A percentile compares a stretch with the other conserved stretches of the same genome.
Conservation (phyloP, 1,140 invertebrate species). For the Mercenaria mercenaria region DNA sequence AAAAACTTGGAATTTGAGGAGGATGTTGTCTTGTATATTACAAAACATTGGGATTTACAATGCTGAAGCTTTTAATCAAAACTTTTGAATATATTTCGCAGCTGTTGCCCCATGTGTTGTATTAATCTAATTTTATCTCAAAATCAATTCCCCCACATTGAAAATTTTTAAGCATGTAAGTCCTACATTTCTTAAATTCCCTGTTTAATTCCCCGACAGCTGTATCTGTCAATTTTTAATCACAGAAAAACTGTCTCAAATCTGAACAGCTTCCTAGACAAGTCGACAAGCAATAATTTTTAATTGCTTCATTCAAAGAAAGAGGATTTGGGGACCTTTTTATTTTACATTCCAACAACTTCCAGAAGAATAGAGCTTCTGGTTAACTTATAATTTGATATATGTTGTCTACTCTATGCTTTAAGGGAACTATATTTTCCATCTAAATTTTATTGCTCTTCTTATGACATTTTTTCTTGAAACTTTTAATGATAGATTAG, state of each 20-base stretch:
- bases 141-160: conserved; percentile 59
- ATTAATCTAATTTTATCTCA: conserved; percentile 63
- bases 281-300: conserved; percentile 28
- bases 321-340: not conserved
- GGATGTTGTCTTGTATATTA: conserved; percentile 37
- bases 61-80: conserved; percentile 40
- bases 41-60: conserved; percentile 60
- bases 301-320: conserved; percentile 40
- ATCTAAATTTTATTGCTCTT: too few relatives aligned
- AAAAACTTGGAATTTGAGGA: conserved; percentile 38
- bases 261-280: conserved; percentile 22
- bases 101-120: conserved; percentile 54
- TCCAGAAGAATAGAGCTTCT: not conserved
- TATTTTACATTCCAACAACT: not conserved
- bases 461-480: too few relatives aligned
- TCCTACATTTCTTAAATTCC: conserved; percentile 40
- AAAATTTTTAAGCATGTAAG: conserved; percentile 34
- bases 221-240: conserved; percentile 53
- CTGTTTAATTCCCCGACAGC: conserved; percentile 42
- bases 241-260: conserved; percentile 34
- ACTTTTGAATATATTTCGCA: conserved; percentile 48
- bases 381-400: not conserved
- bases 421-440: not conserved
- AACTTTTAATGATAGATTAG: too few relatives aligned
- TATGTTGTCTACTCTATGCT: not conserved